phyloP scores from a whole-genome alignment of 2,888 invertebrate genomes.

The Tupiocoris notatus region DNA sequence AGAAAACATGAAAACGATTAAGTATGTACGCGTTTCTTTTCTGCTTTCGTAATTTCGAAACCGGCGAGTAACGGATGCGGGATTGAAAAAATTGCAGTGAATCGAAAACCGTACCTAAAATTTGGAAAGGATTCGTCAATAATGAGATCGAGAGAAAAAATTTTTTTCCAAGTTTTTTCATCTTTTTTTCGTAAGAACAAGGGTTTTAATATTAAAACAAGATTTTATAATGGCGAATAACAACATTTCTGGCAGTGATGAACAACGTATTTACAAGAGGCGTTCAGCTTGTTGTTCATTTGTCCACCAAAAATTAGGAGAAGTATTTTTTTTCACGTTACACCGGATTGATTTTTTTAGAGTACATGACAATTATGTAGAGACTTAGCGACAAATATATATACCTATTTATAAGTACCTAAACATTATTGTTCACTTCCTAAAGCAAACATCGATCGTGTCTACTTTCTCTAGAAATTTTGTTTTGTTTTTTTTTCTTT shows the following conservation, averaged over 20 bases:
- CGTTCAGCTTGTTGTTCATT: slow-evolving; percentile 45
- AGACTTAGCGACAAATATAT: slow-evolving; percentile 46
- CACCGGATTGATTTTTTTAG: slow-evolving; percentile 38
- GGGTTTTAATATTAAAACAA: slow-evolving; percentile 41
- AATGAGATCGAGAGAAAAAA: slow-evolving; percentile 36
- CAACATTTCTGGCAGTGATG: slow-evolving; percentile 48
- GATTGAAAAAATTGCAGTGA: too few species aligned
- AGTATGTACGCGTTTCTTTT: background rate
- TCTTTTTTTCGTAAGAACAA: slow-evolving; percentile 40
- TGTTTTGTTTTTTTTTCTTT: slow-evolving; percentile 42
- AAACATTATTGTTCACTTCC: slow-evolving; percentile 45
- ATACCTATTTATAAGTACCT: slow-evolving; percentile 43
- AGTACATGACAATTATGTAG: slow-evolving; percentile 41
- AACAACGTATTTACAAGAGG: slow-evolving; percentile 48
- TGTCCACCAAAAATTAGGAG: slow-evolving; percentile 41
- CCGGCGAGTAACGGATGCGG: too few species aligned
- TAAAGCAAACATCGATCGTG: slow-evolving; percentile 42
- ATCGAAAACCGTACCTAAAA: too few species aligned
- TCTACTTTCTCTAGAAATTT: slow-evolving; percentile 44
- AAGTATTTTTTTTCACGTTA: slow-evolving; percentile 31
- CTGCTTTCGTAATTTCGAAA: too few species aligned
- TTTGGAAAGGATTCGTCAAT: slow-evolving; percentile 29
- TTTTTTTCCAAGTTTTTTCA: slow-evolving; percentile 30
- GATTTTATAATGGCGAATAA: slow-evolving; percentile 43
- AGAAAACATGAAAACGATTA: background rate